Percentiles rank a stretch among this genome's conserved stretches.
Evolutionary conservation across 2,888 invertebrate species (phyloP).

Genomic region (Apamea crenata): DNA sequence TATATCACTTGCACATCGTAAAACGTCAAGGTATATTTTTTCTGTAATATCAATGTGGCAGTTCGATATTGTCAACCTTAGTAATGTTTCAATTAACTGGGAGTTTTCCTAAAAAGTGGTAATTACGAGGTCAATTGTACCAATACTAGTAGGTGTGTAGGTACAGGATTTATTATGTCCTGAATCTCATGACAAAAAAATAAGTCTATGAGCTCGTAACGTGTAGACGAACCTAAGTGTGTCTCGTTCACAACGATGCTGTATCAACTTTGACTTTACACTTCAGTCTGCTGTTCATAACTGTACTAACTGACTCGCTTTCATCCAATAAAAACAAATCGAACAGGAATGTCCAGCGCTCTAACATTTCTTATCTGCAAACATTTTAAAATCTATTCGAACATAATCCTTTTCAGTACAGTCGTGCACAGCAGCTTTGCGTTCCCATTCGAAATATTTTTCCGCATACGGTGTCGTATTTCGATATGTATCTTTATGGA

Average conservation of each 20-base stretch:
- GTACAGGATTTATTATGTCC: neutral
- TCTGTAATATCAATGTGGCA: neutral
- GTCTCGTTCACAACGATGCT: neutral
- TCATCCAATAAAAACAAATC: constrained; percentile 37
- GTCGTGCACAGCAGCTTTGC: constrained; percentile 53
- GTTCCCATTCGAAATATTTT: constrained; percentile 65
- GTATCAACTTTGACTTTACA: neutral
- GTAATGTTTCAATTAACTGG: too few relatives aligned
- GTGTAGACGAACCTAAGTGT: neutral
- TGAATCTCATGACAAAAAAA: neutral
- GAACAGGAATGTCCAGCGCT: constrained; percentile 22
- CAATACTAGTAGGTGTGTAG: too few relatives aligned
- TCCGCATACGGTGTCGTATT: constrained; percentile 53
- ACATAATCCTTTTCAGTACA: constrained; percentile 59
- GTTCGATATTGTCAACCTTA: neutral
- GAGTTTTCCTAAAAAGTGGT: neutral
- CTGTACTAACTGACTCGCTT: constrained; percentile 29
- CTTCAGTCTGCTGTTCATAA: constrained; percentile 12
- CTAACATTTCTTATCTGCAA: constrained; percentile 55
- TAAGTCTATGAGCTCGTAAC: neutral
- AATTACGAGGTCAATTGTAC: too few relatives aligned
- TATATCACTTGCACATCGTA: neutral
- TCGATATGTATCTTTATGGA: constrained; percentile 64
- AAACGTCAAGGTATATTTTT: neutral
- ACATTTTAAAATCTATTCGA: constrained; percentile 55